A percentile compares a stretch with the other conserved stretches of the same genome.
Evolutionary conservation across 2,797 vertebrate species (phyloP).

Genomic region (Pogonophryne albipinna): DNA sequence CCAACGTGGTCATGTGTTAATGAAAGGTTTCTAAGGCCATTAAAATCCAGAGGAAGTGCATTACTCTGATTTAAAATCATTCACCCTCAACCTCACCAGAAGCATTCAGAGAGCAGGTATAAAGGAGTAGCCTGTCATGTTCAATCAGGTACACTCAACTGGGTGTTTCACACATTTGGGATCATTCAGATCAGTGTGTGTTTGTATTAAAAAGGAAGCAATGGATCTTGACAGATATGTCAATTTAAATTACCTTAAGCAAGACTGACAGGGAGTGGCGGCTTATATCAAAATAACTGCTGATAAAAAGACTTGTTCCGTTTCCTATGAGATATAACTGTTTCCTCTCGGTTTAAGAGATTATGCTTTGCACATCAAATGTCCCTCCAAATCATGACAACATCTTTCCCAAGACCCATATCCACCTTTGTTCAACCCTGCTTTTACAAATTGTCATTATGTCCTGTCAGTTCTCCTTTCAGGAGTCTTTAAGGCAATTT

Average conservation of each 20-base stretch:
- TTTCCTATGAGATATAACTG: constrained; percentile 71
- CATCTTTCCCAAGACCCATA: constrained; percentile 51
- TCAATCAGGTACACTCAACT: constrained; percentile 30
- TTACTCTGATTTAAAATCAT: constrained; percentile 52
- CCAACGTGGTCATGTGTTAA: constrained; percentile 52
- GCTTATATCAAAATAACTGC: constrained; percentile 45
- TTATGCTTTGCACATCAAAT: constrained; percentile 36
- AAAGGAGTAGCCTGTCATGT: constrained; percentile 43
- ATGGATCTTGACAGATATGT: constrained; percentile 22
- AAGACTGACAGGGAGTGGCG: constrained; percentile 49
- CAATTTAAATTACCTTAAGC: constrained; percentile 44
- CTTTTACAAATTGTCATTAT: constrained; percentile 1
- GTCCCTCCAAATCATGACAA: constrained; percentile 40
- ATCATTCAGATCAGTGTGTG: constrained; percentile 28
- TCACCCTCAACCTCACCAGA: constrained; percentile 46
- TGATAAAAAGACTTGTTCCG: constrained; percentile 57
- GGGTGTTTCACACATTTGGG: constrained; percentile 13
- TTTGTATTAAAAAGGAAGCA: constrained; percentile 19
- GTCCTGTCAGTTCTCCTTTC: neutral
- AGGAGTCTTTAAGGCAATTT: constrained; percentile 10
- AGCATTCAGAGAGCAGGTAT: constrained; percentile 44
- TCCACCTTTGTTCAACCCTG: constrained; percentile 1
- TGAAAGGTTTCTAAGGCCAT: constrained; percentile 53
- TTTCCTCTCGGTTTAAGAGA: constrained; percentile 44
- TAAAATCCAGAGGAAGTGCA: constrained; percentile 53